Conservation (phyloP, 2,888 invertebrate genomes). For the Pseudolycoriella hygida region DNA sequence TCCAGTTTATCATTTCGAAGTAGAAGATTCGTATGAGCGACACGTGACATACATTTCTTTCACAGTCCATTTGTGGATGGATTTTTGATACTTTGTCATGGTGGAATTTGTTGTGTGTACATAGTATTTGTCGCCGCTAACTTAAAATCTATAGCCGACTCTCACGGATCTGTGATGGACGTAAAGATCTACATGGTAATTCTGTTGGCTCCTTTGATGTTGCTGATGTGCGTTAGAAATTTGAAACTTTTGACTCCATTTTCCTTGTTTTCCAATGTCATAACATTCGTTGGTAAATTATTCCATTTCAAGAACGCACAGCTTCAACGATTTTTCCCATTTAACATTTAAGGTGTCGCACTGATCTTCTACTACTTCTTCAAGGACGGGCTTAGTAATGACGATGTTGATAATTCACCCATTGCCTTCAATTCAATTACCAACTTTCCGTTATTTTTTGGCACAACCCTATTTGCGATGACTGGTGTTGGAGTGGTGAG, state of each 20-base stretch:
- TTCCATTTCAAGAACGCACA: too few relatives aligned
- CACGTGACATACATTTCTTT: too few relatives aligned
- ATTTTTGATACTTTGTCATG: slow-evolving; percentile 72
- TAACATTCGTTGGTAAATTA: slow-evolving; percentile 42
- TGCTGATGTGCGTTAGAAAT: slow-evolving; percentile 66
- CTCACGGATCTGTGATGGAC: slow-evolving; percentile 26
- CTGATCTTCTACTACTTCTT: slow-evolving; percentile 58
- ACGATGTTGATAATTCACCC: too few relatives aligned
- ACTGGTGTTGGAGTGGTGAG: slow-evolving; percentile 66
- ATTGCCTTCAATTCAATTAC: slow-evolving; percentile 35
- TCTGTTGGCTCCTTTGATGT: slow-evolving; percentile 51
- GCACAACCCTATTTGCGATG: slow-evolving; percentile 79
- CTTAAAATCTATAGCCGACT: slow-evolving; percentile 14
- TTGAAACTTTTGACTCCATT: slow-evolving; percentile 67
- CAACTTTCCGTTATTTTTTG: slow-evolving; percentile 64
- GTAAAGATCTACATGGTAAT: slow-evolving; percentile 52
- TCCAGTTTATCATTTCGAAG: too few relatives aligned
- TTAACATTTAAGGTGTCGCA: slow-evolving; percentile 39
- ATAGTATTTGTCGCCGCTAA: slow-evolving; percentile 84
- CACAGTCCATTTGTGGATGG: slow-evolving; percentile 24
- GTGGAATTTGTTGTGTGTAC: slow-evolving; percentile 94
- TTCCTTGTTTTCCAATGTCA: slow-evolving; percentile 62
- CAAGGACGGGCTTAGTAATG: too few relatives aligned
- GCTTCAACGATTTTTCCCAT: slow-evolving; percentile 21
- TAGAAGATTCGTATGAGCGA: too few relatives aligned